These are phyloP conservation scores for Anastrepha obliqua DNA, from an alignment of 1,140 invertebrate species.

Conservation along the genomic window DNA sequence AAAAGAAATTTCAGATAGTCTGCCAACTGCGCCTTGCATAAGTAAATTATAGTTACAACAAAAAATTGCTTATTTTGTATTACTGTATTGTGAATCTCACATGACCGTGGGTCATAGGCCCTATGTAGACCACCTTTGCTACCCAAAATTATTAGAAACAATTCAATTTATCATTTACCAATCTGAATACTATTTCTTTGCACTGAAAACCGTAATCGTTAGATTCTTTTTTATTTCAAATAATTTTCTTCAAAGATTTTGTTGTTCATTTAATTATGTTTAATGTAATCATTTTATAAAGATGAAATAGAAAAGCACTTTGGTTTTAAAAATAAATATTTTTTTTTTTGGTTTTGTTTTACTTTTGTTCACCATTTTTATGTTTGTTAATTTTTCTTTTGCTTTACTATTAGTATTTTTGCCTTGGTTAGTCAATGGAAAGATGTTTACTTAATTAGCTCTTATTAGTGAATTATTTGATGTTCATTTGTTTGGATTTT, in stretches of 20 bases:
- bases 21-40: no score
- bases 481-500: not conserved
- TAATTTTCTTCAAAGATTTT: slow-evolving; percentile 52
- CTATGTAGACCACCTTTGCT: no score
- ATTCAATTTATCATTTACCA: not conserved
- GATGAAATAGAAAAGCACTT: slow-evolving; percentile 55
- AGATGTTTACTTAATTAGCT: not conserved
- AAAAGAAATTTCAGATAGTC: no score
- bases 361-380: slow-evolving; percentile 6
- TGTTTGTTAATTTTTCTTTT: not conserved
- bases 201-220: not conserved
- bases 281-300: slow-evolving; percentile 31
- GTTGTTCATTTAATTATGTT: slow-evolving; percentile 54
- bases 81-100: no score
- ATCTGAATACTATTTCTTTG: not conserved
- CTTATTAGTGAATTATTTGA: not conserved
- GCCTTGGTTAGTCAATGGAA: slow-evolving; percentile 34
- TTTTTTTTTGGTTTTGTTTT: slow-evolving; percentile 33
- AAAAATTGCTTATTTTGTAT: no score
- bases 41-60: no score
- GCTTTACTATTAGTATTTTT: not conserved
- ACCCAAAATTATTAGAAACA: not conserved
- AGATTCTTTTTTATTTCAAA: slow-evolving; percentile 35
- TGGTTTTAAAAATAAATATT: slow-evolving; percentile 42
- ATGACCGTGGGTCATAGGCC: no score